A percentile compares a stretch with the other conserved stretches of the same genome.
These are phyloP conservation scores for Rhynchotus rufescens DNA, from an alignment of 2,797 vertebrate genomes.

Conservation along the genomic window DNA sequence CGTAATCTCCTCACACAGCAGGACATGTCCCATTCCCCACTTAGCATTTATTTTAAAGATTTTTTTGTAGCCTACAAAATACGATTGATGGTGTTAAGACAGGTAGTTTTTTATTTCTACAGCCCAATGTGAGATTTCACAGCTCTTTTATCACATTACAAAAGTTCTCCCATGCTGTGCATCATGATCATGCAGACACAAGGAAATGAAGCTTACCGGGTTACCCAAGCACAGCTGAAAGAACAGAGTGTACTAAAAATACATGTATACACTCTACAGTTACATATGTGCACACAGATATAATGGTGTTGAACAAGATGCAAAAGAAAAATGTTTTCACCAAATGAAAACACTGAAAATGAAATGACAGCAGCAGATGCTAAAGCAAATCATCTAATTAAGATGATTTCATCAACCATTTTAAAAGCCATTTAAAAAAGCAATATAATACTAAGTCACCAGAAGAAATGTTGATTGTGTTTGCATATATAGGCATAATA, in stretches of 20 bases:
- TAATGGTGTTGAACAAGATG: constrained; percentile 9
- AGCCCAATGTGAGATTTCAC: constrained; percentile 35
- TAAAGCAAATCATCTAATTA: constrained; percentile 59
- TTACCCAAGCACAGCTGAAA: constrained; percentile 55
- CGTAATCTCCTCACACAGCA: not conserved
- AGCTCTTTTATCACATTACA: not conserved
- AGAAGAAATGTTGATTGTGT: constrained; percentile 28
- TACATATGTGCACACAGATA: constrained; percentile 27
- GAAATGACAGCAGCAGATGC: constrained; percentile 46
- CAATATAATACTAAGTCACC: constrained; percentile 40
- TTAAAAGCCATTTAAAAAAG: constrained; percentile 49
- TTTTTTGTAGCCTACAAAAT: not conserved
- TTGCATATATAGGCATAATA: constrained; percentile 20
- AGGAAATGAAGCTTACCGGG: constrained; percentile 48
- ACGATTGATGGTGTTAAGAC: not conserved
- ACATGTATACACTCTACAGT: not conserved
- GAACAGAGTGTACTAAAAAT: constrained; percentile 59
- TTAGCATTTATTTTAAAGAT: not conserved
- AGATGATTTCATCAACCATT: constrained; percentile 35
- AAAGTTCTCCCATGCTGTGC: constrained; percentile 16
- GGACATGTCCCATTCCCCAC: not conserved
- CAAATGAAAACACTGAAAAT: constrained; percentile 45
- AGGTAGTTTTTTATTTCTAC: not conserved
- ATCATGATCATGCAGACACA: constrained; percentile 2
- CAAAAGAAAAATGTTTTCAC: constrained; percentile 23